phyloP scores from a whole-genome alignment of 2,797 vertebrate genomes.

The Hemibagrus guttatus region DNA sequence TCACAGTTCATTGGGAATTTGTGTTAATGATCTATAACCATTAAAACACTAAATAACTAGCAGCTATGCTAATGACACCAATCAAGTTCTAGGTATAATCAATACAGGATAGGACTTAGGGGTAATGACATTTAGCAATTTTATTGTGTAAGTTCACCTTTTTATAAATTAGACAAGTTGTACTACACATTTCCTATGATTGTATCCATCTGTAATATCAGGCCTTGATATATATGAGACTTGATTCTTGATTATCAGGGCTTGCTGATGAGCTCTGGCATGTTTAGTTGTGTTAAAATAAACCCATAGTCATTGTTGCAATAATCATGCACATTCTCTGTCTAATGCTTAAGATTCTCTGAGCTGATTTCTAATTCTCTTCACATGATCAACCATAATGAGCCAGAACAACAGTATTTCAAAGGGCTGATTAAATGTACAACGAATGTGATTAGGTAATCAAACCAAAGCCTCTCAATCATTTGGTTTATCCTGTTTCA shows the following conservation, averaged over 20 bases:
- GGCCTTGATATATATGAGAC: background rate
- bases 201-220: background rate
- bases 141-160: background rate
- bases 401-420: conserved; percentile 67
- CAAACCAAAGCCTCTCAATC: conserved; percentile 72
- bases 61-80: background rate
- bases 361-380: conserved; percentile 72
- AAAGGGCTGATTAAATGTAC: conserved; percentile 73
- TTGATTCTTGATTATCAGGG: conserved; percentile 57
- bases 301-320: conserved; percentile 66
- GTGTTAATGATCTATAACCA: background rate
- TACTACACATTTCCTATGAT: background rate
- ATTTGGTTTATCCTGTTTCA: conserved; percentile 68
- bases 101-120: background rate
- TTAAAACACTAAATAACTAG: background rate
- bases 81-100: background rate
- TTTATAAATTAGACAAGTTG: background rate
- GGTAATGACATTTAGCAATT: background rate
- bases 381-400: conserved; percentile 71
- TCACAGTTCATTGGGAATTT: conserved; percentile 7
- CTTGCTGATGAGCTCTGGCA: conserved; percentile 57
- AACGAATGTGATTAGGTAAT: conserved; percentile 84
- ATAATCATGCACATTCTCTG: conserved; percentile 72
- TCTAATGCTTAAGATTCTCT: conserved; percentile 68
- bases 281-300: conserved; percentile 68